phyloP scores from a whole-genome alignment of 2,888 invertebrate genomes.

The Aphodius granarius region DNA sequence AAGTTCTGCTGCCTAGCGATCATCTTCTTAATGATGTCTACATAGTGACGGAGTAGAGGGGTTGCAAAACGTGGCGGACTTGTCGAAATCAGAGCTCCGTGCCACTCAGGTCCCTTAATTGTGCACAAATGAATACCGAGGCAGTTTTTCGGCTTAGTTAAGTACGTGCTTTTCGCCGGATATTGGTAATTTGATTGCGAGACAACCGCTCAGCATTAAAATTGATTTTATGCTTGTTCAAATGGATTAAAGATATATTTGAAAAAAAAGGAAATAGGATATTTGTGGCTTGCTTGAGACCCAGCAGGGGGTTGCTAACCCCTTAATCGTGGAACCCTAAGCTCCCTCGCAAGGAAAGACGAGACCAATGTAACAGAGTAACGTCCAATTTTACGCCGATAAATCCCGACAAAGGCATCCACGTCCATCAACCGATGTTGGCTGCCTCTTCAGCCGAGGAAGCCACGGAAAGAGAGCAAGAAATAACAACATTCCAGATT shows the following conservation, averaged over 20 bases:
- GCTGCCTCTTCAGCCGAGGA: neutral
- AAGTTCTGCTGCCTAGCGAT: neutral
- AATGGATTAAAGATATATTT: no score
- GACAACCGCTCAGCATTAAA: neutral
- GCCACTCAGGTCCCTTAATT: neutral
- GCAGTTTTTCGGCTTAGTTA: neutral
- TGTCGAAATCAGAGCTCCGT: neutral
- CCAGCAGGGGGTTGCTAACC: neutral
- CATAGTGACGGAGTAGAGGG: neutral
- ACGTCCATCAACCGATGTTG: slow-evolving; percentile 22
- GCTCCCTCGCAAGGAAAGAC: neutral
- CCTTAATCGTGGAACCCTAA: neutral
- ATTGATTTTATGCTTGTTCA: neutral
- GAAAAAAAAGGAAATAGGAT: neutral
- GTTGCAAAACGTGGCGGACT: neutral
- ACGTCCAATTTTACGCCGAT: slow-evolving; percentile 37
- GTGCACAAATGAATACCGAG: neutral
- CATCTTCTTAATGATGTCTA: neutral
- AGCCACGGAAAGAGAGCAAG: neutral
- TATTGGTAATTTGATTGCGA: neutral
- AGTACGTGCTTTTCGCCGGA: neutral
- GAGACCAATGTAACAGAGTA: slow-evolving; percentile 12
- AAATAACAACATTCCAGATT: slow-evolving; percentile 1
- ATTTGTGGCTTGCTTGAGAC: neutral
- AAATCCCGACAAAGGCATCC: slow-evolving; percentile 35